Conservation (phyloP, 2,797 vertebrate genomes). For the Mionectes olivaceus region DNA sequence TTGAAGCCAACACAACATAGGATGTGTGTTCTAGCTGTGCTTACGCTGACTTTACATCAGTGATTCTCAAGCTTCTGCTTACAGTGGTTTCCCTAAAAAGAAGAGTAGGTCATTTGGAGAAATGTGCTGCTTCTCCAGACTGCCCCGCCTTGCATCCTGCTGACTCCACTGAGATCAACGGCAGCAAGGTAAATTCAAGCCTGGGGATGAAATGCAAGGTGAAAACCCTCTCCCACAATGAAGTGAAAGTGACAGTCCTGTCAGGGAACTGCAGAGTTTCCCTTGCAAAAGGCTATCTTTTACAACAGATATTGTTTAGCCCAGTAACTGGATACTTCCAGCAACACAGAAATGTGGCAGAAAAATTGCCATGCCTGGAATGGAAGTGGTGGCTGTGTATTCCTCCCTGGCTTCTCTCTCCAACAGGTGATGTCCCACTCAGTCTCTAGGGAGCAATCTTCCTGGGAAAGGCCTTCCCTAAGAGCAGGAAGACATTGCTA, state of each 20-base stretch:
- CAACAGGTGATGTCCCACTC: background rate
- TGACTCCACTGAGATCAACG: background rate
- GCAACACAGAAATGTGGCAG: background rate
- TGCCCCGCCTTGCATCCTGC: background rate
- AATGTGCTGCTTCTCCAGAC: background rate
- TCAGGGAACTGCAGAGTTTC: background rate
- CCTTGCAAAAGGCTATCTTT: background rate
- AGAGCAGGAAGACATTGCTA: background rate
- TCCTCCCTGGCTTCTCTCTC: background rate
- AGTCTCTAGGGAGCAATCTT: background rate
- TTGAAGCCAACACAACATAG: background rate
- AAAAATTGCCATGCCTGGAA: background rate
- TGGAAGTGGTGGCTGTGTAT: background rate
- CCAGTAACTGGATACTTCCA: background rate
- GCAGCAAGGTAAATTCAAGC: background rate
- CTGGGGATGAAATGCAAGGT: background rate
- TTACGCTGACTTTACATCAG: background rate
- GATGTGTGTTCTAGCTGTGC: background rate
- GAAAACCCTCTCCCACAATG: background rate
- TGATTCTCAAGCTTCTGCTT: background rate
- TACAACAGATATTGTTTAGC: background rate
- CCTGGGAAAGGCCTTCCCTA: background rate
- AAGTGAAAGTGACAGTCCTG: background rate
- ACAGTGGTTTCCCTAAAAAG: background rate
- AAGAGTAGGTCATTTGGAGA: background rate